Conservation (phyloP, 2,113 vertebrate genomes). For the Poeciliopsis turrubarensis region DNA sequence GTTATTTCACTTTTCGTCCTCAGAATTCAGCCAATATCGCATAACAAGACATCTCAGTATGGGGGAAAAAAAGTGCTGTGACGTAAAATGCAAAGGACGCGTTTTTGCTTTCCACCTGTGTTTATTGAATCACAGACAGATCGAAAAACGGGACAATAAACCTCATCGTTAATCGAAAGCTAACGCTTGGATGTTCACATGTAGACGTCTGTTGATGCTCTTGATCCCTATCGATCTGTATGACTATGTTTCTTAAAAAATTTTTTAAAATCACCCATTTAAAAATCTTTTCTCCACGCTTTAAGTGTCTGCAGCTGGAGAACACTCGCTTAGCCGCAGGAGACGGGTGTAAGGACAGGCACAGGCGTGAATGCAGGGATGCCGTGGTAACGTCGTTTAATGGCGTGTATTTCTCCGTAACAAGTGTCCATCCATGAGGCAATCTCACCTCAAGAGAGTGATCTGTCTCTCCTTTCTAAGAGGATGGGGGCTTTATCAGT, state of each 20-base stretch:
- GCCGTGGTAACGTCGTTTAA: constrained; percentile 66
- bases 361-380: constrained; percentile 46
- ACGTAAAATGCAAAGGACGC: neutral
- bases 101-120: neutral
- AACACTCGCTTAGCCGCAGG: constrained; percentile 43
- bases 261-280: neutral
- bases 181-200: neutral
- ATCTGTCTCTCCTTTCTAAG: constrained; percentile 67
- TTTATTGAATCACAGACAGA: neutral
- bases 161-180: neutral
- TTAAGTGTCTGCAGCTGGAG: constrained; percentile 40
- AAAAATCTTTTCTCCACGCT: constrained; percentile 45
- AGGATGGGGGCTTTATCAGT: constrained; percentile 74
- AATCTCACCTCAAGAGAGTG: constrained; percentile 78
- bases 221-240: neutral
- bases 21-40: no score
- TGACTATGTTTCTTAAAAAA: neutral
- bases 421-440: constrained; percentile 77
- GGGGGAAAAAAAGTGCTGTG: neutral
- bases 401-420: constrained; percentile 76
- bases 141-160: neutral
- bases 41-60: no score
- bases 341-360: constrained; percentile 37
- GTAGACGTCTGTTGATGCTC: neutral
- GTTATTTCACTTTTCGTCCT: no score